Percentiles rank a stretch among this genome's conserved stretches.
Conservation (phyloP, 2,113 vertebrate species). For the Hucho hucho region DNA sequence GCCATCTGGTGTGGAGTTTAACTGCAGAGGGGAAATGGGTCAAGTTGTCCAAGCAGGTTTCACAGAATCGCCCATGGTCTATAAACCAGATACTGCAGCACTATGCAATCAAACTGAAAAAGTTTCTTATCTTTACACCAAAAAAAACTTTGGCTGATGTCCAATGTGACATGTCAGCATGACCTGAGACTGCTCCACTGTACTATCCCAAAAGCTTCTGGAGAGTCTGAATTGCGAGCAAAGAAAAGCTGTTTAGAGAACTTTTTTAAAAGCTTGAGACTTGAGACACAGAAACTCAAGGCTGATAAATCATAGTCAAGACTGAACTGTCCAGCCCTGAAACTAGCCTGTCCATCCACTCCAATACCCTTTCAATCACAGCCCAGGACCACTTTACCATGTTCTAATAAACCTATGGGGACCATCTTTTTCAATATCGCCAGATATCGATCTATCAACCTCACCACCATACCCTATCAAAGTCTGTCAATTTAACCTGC, state of each 20-base stretch:
- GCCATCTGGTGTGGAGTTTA: neutral
- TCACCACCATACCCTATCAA: neutral
- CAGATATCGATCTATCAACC: neutral
- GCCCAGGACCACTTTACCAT: neutral
- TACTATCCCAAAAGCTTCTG: no score
- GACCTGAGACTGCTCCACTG: no score
- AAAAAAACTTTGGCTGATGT: no score
- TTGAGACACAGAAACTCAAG: no score
- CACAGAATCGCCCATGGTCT: neutral
- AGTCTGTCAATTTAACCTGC: neutral
- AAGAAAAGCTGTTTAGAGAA: no score
- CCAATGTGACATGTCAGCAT: no score
- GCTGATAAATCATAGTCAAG: no score
- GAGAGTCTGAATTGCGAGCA: no score
- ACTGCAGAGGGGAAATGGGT: neutral
- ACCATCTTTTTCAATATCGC: neutral
- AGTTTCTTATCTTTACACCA: neutral
- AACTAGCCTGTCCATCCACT: no score
- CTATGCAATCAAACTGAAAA: neutral
- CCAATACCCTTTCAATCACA: neutral
- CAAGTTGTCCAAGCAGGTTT: neutral
- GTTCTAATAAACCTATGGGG: neutral
- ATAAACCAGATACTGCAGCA: no score
- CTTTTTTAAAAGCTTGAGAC: no score
- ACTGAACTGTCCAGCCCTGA: no score